These are phyloP conservation scores for Spisula subtruncata DNA, from an alignment of 2,888 invertebrate species.

Conservation along the genomic window DNA sequence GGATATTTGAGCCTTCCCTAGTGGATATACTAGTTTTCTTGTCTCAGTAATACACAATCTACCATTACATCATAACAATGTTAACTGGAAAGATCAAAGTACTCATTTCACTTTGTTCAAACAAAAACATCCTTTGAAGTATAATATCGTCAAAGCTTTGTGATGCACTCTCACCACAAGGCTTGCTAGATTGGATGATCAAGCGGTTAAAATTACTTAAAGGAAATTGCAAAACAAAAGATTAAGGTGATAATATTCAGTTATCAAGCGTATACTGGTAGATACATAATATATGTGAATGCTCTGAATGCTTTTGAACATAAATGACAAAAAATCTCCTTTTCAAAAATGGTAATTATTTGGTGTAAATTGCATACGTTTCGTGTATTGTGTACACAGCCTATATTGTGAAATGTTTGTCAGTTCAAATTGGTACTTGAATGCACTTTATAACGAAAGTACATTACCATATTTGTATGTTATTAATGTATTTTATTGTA, in stretches of 20 bases:
- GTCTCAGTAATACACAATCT: slow-evolving; percentile 42
- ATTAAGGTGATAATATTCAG: slow-evolving; percentile 45
- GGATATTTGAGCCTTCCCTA: slow-evolving; percentile 43
- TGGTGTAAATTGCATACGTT: slow-evolving; percentile 12
- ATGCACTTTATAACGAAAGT: slow-evolving; percentile 17
- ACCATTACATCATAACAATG: slow-evolving; percentile 61
- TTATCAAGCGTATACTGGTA: slow-evolving; percentile 45
- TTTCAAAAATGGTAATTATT: background rate
- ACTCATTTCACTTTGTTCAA: slow-evolving; percentile 57
- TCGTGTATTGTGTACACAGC: background rate
- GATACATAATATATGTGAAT: slow-evolving; percentile 28
- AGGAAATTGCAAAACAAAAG: slow-evolving; percentile 57
- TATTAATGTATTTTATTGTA: background rate
- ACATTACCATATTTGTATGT: background rate
- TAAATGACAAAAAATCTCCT: background rate
- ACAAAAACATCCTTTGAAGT: slow-evolving; percentile 65
- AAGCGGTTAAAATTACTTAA: slow-evolving; percentile 54
- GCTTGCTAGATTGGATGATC: slow-evolving; percentile 39
- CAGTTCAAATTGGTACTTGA: slow-evolving; percentile 10
- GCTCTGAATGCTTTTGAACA: slow-evolving; percentile 22
- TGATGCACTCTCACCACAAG: slow-evolving; percentile 52
- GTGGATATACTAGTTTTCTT: slow-evolving; percentile 37
- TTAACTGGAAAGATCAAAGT: slow-evolving; percentile 58
- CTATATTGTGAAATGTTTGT: background rate
- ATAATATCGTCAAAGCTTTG: slow-evolving; percentile 55